phyloP scores from a whole-genome alignment of 1,140 invertebrate species.

The Camponotus vicinus region DNA sequence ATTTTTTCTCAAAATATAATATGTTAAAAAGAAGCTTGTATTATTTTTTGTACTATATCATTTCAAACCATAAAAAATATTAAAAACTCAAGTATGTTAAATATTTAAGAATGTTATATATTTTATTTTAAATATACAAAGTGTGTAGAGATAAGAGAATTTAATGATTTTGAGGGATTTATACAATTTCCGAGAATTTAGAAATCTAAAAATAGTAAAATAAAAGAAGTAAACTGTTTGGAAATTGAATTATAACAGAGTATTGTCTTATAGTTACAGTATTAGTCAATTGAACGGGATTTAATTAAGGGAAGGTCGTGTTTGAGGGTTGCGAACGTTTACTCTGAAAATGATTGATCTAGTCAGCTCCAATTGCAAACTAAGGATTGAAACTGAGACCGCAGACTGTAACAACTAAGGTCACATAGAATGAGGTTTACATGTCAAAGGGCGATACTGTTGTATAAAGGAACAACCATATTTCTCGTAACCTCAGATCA shows the following conservation, averaged over 20 bases:
- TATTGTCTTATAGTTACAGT: neutral
- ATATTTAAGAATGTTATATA: neutral
- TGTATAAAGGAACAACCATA: conserved; percentile 38
- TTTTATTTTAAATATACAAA: neutral
- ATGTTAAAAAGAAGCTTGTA: neutral
- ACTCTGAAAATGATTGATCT: conserved; percentile 44
- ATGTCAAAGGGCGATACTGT: conserved; percentile 48
- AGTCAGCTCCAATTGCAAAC: conserved; percentile 40
- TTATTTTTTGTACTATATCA: neutral
- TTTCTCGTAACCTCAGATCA: conserved; percentile 41
- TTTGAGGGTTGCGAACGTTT: conserved; percentile 31
- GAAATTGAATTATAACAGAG: neutral
- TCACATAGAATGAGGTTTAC: conserved; percentile 37
- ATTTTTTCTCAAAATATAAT: neutral
- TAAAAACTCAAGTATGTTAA: neutral
- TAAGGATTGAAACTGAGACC: conserved; percentile 46
- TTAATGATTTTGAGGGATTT: neutral
- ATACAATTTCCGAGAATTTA: neutral
- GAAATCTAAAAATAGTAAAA: neutral
- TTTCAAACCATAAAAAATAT: neutral
- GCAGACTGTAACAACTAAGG: conserved; percentile 5
- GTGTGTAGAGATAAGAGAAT: neutral
- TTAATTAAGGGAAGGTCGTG: conserved; percentile 15
- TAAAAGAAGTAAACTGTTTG: conserved; percentile 5
- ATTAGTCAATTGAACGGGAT: neutral